Evolutionary conservation across 2,888 invertebrate species (phyloP), one percentile per base, ranked within the genome.

Genomic region (Chorisops tibialis): DNA sequence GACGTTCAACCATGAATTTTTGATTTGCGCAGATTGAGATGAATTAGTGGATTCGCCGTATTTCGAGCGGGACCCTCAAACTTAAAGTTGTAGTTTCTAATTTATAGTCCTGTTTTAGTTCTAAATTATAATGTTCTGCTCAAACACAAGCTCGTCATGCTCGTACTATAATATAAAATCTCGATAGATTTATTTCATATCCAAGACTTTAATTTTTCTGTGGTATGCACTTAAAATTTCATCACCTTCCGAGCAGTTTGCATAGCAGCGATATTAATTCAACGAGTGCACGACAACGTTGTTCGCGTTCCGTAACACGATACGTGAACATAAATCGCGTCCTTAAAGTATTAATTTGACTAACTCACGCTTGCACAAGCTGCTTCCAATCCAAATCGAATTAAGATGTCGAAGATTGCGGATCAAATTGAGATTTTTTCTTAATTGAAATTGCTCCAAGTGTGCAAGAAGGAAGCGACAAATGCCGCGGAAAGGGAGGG

Each of bases 321-420:
- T 63, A 63, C 59, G 51, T 59, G 45, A 59, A 63, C 63, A 59
- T 59, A 59, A 59, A 59, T 59, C 59, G 59, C 59, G 59, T 48
- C 54, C 47, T 59, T 51, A 52, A 61, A 50, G 63, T 58, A 61
- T 61, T 63, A 63, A 63, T 63, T 63, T 63, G 63, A 63, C 61
- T 58, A 63, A 47, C 50, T 63, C 63, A 63, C 63, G 63, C 63
- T 63, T 50, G 52, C 47, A 56, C 50, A 39, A 19, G 24, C 50
- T 30, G 7, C 49, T 14, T 39, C 30, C 63, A 51, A 61, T 51
- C 21, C 51, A 56, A 61, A 58, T 59, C 63, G 61, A 63, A 63
- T 63, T 63, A 63, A 63, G 63, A 63, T 63, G 63, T 63, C 63
- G 45, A 63, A 61, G 63, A 63, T 63, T 63, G 43, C 52, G 61